A percentile compares a stretch with the other conserved stretches of the same genome.
These are phyloP conservation scores for Adoxophyes honmai DNA, from an alignment of 1,140 invertebrate species.

Conservation along the genomic window DNA sequence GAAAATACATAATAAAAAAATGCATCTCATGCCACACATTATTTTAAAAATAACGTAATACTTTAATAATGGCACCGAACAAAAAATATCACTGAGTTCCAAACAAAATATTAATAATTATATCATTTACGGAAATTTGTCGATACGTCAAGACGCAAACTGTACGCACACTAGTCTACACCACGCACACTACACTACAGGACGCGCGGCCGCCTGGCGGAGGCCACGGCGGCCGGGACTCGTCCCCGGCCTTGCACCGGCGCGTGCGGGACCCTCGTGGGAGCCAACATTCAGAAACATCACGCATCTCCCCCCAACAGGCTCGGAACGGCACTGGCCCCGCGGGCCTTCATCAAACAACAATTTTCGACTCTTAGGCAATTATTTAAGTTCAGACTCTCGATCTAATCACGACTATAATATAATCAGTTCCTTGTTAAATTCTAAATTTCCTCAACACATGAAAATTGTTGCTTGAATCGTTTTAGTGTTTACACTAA, in stretches of 20 bases:
- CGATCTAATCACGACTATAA: constrained; percentile 31
- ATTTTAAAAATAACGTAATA: constrained; percentile 70
- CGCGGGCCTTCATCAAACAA: constrained; percentile 50
- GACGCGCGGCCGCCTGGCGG: too few relatives aligned
- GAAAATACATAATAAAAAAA: constrained; percentile 49
- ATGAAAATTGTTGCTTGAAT: constrained; percentile 62
- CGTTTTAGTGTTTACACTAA: constrained; percentile 28
- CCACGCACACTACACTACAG: background rate
- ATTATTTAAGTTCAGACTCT: constrained; percentile 48
- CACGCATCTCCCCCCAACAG: background rate
- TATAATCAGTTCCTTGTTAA: constrained; percentile 48
- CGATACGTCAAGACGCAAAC: constrained; percentile 51
- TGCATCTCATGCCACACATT: constrained; percentile 71
- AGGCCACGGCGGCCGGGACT: too few relatives aligned
- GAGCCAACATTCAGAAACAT: too few relatives aligned
- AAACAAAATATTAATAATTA: constrained; percentile 42
- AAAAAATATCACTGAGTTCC: constrained; percentile 46
- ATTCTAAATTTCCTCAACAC: constrained; percentile 27
- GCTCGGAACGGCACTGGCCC: background rate
- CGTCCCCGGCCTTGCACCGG: too few relatives aligned
- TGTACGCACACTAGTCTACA: constrained; percentile 32
- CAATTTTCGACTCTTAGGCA: constrained; percentile 42
- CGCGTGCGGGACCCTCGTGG: too few relatives aligned
- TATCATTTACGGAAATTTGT: constrained; percentile 28
- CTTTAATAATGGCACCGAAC: constrained; percentile 69